phyloP scores from a whole-genome alignment of 2,113 vertebrate species.

The Speoplatyrhinus poulsoni region DNA sequence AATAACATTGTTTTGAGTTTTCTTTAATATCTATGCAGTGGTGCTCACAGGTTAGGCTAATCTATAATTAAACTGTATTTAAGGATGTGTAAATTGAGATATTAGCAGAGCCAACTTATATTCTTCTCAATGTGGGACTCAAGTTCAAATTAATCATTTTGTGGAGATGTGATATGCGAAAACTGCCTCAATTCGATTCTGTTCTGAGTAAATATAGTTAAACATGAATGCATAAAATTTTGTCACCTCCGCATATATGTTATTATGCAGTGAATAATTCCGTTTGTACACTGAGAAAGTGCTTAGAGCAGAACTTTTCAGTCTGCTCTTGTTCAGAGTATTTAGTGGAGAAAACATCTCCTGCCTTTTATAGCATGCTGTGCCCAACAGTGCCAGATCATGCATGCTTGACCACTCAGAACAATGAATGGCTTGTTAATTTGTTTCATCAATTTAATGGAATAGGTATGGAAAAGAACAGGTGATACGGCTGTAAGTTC shows the following conservation, averaged over 20 bases:
- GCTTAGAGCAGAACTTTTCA: constrained; percentile 71
- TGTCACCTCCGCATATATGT: constrained; percentile 72
- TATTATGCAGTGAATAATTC: constrained; percentile 77
- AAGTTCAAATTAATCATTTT: constrained; percentile 64
- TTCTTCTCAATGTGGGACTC: constrained; percentile 51
- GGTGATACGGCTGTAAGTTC: constrained; percentile 36
- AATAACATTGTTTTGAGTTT: constrained; percentile 33
- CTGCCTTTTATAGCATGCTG: constrained; percentile 21
- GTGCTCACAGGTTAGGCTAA: constrained; percentile 61
- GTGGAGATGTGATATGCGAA: constrained; percentile 30
- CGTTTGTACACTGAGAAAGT: constrained; percentile 66
- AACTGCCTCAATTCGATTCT: constrained; percentile 57
- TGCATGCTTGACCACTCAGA: constrained; percentile 48
- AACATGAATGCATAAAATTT: constrained; percentile 67
- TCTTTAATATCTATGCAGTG: constrained; percentile 37
- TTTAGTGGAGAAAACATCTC: constrained; percentile 45
- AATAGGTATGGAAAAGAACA: constrained; percentile 29
- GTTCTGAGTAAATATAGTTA: constrained; percentile 76
- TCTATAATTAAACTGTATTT: constrained; percentile 77
- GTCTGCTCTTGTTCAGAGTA: constrained; percentile 58
- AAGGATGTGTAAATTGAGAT: constrained; percentile 68
- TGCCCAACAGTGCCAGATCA: constrained; percentile 13
- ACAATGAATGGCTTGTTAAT: constrained; percentile 52
- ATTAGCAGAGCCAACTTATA: constrained; percentile 68
- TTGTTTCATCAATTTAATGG: constrained; percentile 21